Evolutionary conservation across 92 coral and sea anemone genomes (phyloP).

Genomic region (Siderastrea radians): DNA sequence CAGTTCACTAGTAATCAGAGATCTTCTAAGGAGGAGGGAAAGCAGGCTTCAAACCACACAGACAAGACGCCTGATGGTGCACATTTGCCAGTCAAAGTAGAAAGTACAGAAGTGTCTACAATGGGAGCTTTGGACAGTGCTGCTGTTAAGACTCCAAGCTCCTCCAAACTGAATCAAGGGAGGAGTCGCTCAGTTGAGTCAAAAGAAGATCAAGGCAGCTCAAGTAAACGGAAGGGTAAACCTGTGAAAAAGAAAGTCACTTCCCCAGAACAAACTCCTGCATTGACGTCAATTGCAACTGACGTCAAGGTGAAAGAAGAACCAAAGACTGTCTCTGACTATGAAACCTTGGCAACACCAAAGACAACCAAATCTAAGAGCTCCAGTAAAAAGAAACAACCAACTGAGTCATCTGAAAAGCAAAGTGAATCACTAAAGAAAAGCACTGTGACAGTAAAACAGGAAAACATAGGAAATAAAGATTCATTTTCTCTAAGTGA

Average conservation of each 20-base stretch:
- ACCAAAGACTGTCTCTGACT: background rate
- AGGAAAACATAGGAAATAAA: background rate
- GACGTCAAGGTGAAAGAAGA: conserved; percentile 12
- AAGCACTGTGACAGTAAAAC: conserved; percentile 6
- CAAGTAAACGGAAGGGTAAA: conserved; percentile 25
- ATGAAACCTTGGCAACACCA: background rate
- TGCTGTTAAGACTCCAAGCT: background rate
- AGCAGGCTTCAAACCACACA: background rate
- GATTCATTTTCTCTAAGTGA: conserved; percentile 18
- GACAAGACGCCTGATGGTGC: background rate
- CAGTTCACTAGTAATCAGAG: background rate
- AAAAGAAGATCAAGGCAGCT: background rate
- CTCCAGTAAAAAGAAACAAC: conserved; percentile 20
- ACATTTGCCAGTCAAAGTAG: background rate
- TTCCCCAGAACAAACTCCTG: background rate
- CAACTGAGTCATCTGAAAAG: background rate
- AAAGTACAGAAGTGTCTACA: background rate
- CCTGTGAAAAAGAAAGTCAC: conserved; percentile 18
- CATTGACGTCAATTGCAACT: background rate
- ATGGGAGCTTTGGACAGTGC: background rate
- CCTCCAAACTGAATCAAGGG: background rate
- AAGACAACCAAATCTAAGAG: conserved; percentile 13
- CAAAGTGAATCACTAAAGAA: background rate
- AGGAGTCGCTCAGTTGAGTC: background rate
- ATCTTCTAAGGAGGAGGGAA: background rate